Conservation (phyloP, 2,797 vertebrate species). For the Parauchenoglanis ngamensis region DNA sequence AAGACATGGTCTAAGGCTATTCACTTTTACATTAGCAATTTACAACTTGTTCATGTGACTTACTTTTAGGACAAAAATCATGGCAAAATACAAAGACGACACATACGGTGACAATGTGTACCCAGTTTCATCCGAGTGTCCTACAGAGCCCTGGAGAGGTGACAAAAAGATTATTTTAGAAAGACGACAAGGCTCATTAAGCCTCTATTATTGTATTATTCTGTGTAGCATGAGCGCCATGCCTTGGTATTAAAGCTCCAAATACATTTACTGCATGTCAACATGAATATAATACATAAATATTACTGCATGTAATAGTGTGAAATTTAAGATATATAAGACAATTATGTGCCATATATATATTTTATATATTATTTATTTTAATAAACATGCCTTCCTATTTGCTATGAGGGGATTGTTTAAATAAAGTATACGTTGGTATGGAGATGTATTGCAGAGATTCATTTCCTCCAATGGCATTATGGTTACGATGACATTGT, state of each 20-base stretch:
- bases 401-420: no score
- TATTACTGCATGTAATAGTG: not conserved
- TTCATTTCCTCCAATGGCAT: not conserved
- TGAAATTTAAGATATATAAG: no score
- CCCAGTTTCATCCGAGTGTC: not conserved
- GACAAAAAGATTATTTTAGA: not conserved
- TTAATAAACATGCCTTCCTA: no score
- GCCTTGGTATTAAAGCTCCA: not conserved
- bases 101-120: slow-evolving; percentile 27
- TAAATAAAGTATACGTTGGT: no score
- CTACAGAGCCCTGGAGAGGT: not conserved
- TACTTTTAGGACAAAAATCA: slow-evolving; percentile 21
- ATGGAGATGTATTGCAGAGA: not conserved
- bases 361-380: no score
- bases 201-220: not conserved
- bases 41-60: slow-evolving; percentile 38
- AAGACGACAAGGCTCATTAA: not conserved
- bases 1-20: slow-evolving; percentile 7
- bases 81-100: slow-evolving; percentile 36
- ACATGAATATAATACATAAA: not conserved
- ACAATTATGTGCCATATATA: no score
- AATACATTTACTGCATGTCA: not conserved
- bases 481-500: not conserved
- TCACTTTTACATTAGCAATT: slow-evolving; percentile 30
- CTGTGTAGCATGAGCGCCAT: not conserved